phyloP scores from a whole-genome alignment of 2,797 vertebrate species.

The Buceros bicornis region DNA sequence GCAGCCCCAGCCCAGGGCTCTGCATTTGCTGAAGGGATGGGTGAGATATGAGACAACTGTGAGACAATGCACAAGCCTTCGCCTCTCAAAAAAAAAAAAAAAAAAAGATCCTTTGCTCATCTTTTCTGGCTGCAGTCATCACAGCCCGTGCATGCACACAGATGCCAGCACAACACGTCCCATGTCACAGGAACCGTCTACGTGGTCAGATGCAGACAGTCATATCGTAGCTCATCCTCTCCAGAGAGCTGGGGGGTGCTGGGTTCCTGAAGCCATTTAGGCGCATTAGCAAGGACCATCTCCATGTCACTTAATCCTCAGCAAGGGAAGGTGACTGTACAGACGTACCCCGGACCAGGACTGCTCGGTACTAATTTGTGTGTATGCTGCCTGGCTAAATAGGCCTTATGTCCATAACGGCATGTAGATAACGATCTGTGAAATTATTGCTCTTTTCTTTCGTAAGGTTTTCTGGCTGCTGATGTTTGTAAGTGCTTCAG shows the following conservation, averaged over 20 bases:
- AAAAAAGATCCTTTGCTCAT: not conserved
- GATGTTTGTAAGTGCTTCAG: not conserved
- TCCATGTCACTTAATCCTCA: not conserved
- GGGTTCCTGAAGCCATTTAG: not conserved
- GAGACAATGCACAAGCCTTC: not conserved
- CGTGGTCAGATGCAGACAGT: constrained; percentile 23
- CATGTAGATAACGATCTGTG: constrained; percentile 26
- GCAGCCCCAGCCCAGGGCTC: not conserved
- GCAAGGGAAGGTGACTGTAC: not conserved
- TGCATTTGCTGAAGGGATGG: fast-evolving
- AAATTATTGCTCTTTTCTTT: constrained; percentile 28
- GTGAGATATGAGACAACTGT: not conserved
- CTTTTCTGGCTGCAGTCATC: not conserved
- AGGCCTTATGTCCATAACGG: not conserved
- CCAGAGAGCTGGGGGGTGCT: not conserved
- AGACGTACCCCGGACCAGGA: not conserved
- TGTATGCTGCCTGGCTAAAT: not conserved
- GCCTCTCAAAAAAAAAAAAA: not conserved
- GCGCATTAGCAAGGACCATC: not conserved
- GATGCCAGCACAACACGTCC: not conserved
- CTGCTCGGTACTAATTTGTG: not conserved
- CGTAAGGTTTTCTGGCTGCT: not conserved
- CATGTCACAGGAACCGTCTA: not conserved
- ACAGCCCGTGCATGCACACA: not conserved
- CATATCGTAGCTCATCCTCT: not conserved